A percentile compares a stretch with the other conserved stretches of the same genome.
Conservation (phyloP, 2,113 vertebrate species). For the Pachycephala philippinensis region DNA sequence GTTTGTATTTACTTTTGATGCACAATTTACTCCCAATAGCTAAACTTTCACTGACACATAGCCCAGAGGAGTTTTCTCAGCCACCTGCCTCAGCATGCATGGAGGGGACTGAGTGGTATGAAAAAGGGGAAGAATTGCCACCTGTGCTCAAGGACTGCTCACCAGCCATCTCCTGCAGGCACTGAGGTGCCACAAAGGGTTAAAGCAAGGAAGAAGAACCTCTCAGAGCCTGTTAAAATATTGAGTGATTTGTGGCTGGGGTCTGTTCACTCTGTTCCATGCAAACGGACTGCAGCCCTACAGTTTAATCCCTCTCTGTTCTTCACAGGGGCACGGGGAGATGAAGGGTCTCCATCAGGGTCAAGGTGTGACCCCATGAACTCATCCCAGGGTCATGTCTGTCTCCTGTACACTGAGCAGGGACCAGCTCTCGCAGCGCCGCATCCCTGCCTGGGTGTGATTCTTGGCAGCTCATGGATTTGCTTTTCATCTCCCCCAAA, state of each 20-base stretch:
- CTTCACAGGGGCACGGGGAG: fast-evolving
- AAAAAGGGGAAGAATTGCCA: background rate
- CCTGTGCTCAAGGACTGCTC: background rate
- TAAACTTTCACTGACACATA: background rate
- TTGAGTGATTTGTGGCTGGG: background rate
- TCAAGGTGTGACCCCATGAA: background rate
- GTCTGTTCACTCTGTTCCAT: background rate
- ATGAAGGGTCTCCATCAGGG: background rate
- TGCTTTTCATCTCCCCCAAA: background rate
- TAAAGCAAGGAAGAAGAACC: background rate
- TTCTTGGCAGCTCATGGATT: slow-evolving; percentile 7
- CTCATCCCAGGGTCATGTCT: background rate
- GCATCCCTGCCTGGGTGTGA: background rate
- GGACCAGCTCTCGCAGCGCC: background rate
- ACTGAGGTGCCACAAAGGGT: background rate
- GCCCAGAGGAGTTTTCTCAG: background rate
- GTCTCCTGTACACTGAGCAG: background rate
- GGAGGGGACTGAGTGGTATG: background rate
- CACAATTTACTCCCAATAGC: background rate
- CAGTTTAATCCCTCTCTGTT: background rate
- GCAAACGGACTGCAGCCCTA: background rate
- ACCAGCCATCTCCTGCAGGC: background rate
- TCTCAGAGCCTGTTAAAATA: background rate
- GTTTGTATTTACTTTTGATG: background rate
- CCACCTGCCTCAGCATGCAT: background rate